A percentile compares a stretch with the other conserved stretches of the same genome.
Conservation (phyloP, 2,797 vertebrate species). For the Myotis vivesi region DNA sequence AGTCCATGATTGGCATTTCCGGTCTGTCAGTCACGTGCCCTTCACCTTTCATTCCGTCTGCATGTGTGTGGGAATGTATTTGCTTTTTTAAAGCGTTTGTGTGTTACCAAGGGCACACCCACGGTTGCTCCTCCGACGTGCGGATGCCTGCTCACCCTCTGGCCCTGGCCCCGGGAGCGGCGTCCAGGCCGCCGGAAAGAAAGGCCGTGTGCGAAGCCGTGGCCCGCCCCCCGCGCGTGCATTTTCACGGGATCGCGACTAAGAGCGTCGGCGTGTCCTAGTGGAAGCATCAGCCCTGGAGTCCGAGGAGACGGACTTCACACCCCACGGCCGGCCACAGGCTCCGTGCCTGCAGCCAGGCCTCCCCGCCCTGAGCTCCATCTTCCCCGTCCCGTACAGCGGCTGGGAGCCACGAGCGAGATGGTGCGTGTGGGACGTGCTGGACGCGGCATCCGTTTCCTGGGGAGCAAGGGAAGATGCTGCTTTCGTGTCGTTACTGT, state of each 20-base stretch:
- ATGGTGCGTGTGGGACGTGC: rapidly evolving
- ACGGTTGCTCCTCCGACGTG: neutral
- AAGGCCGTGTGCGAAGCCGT: rapidly evolving
- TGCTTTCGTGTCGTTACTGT: neutral
- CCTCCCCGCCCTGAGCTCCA: neutral
- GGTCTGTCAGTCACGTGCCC: too few species aligned
- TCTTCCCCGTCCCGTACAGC: rapidly evolving
- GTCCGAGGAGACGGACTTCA: too few species aligned
- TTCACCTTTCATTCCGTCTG: neutral
- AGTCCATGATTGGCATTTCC: neutral
- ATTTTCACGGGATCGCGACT: neutral
- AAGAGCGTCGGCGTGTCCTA: rapidly evolving
- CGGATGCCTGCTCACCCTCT: neutral
- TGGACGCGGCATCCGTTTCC: rapidly evolving
- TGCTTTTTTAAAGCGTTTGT: neutral
- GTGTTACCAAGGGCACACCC: rapidly evolving
- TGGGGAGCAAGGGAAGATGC: rapidly evolving
- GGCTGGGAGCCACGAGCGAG: neutral
- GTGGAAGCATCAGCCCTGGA: neutral
- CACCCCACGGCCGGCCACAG: rapidly evolving
- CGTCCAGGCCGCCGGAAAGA: neutral
- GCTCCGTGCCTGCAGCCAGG: neutral
- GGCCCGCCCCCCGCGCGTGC: rapidly evolving
- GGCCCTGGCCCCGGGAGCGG: rapidly evolving
- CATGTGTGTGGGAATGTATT: rapidly evolving